These are phyloP conservation scores for Hystrix brachyura DNA, from an alignment of 2,113 vertebrate species.

Conservation along the genomic window DNA sequence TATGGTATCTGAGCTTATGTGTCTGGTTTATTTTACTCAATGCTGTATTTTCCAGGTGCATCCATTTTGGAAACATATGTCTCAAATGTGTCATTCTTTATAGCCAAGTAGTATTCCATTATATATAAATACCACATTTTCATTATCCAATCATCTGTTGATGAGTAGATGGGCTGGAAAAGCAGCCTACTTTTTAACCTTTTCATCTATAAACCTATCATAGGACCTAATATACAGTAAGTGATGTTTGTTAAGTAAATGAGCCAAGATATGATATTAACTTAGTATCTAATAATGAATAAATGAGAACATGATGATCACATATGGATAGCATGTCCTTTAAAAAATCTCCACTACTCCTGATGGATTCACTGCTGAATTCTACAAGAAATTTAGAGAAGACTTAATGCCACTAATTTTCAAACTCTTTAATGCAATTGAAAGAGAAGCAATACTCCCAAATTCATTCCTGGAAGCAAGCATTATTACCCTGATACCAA, in stretches of 20 bases:
- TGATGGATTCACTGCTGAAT: too few relatives aligned
- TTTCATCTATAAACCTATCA: background rate
- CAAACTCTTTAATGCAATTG: too few relatives aligned
- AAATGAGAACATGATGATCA: background rate
- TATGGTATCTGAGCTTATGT: background rate
- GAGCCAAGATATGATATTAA: background rate
- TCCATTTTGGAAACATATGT: background rate
- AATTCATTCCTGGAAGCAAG: too few relatives aligned
- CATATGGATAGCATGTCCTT: background rate
- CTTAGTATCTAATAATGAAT: background rate
- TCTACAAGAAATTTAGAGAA: too few relatives aligned
- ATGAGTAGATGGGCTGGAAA: background rate
- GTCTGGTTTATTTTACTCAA: background rate
- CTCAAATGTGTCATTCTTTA: background rate
- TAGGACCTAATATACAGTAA: background rate
- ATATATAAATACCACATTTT: background rate
- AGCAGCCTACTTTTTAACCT: background rate
- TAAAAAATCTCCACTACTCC: background rate
- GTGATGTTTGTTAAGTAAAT: slow-evolving; percentile 18
- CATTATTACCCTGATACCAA: too few relatives aligned
- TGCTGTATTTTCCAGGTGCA: background rate
- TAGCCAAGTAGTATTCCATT: background rate
- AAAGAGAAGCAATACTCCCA: too few relatives aligned
- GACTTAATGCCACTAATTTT: too few relatives aligned
- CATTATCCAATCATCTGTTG: background rate